Conservation (phyloP, 2,888 invertebrate genomes). For the Idaea dimidiata region DNA sequence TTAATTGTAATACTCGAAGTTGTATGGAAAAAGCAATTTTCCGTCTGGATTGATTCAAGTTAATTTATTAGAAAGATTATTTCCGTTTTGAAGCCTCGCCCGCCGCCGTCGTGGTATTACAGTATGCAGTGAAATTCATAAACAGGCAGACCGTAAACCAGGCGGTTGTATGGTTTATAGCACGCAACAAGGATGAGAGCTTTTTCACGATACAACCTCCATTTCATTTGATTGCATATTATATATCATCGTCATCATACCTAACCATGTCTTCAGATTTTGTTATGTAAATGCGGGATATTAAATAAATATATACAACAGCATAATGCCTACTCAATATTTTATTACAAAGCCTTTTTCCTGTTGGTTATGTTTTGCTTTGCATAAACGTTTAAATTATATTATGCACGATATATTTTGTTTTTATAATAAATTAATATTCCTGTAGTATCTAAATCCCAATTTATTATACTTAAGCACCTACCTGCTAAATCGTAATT, state of each 20-base stretch:
- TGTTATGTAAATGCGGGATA: not conserved
- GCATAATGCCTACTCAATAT: constrained; percentile 7
- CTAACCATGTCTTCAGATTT: constrained; percentile 14
- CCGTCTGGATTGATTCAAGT: not conserved
- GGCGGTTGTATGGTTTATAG: constrained; percentile 54
- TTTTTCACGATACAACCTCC: constrained; percentile 47
- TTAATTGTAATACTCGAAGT: not conserved
- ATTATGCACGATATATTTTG: not conserved
- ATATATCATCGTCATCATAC: constrained; percentile 48
- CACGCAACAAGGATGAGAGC: constrained; percentile 62
- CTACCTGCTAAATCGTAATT: no score
- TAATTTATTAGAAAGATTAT: constrained; percentile 7
- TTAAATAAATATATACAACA: not conserved
- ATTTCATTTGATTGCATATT: constrained; percentile 67
- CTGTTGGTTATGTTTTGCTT: not conserved
- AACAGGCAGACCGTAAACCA: constrained; percentile 58
- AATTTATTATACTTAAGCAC: not conserved
- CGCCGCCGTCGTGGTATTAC: constrained; percentile 45
- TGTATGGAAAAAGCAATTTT: not conserved
- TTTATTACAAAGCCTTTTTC: not conserved
- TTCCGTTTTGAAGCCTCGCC: constrained; percentile 24
- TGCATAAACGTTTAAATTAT: not conserved
- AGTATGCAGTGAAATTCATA: constrained; percentile 46
- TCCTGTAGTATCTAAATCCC: not conserved
- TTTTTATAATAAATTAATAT: not conserved